Conservation (phyloP, 2,888 invertebrate genomes). For the Siphlonurus alternatus region DNA sequence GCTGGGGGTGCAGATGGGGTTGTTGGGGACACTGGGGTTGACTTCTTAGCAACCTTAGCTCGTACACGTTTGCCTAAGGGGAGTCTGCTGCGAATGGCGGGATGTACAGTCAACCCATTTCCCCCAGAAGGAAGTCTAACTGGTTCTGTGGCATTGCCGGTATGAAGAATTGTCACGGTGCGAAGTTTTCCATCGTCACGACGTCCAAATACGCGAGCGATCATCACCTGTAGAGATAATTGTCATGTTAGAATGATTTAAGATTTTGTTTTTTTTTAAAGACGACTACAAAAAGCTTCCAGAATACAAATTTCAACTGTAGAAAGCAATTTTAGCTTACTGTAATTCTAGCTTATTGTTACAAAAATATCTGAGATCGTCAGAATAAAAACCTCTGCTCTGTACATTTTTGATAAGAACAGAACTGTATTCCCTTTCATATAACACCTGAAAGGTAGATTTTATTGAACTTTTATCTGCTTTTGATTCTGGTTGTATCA, state of each 20-base stretch:
- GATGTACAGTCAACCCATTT: slow-evolving; percentile 53
- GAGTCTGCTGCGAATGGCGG: slow-evolving; percentile 62
- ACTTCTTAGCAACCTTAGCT: slow-evolving; percentile 22
- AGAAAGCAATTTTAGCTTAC: too few relatives aligned
- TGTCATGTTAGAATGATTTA: background rate
- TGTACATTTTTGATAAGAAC: too few relatives aligned
- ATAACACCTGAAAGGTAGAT: too few relatives aligned
- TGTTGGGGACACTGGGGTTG: background rate
- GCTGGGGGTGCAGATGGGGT: slow-evolving; percentile 9
- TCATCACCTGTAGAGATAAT: slow-evolving; percentile 9
- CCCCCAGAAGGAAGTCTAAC: slow-evolving; percentile 62
- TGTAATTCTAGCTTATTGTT: too few relatives aligned
- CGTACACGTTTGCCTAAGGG: slow-evolving; percentile 71
- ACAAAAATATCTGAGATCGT: too few relatives aligned
- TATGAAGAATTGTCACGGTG: slow-evolving; percentile 78
- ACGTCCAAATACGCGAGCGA: slow-evolving; percentile 6
- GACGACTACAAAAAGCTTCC: too few relatives aligned
- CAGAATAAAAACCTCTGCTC: too few relatives aligned
- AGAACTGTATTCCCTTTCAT: too few relatives aligned
- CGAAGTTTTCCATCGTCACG: slow-evolving; percentile 33
- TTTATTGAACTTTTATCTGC: too few relatives aligned
- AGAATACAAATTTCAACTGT: too few relatives aligned
- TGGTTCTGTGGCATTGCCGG: slow-evolving; percentile 66
- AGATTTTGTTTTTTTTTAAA: too few relatives aligned
- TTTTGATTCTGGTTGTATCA: too few relatives aligned